Evolutionary conservation across 2,113 vertebrate species (phyloP).

Genomic region (Chunga burmeisteri): DNA sequence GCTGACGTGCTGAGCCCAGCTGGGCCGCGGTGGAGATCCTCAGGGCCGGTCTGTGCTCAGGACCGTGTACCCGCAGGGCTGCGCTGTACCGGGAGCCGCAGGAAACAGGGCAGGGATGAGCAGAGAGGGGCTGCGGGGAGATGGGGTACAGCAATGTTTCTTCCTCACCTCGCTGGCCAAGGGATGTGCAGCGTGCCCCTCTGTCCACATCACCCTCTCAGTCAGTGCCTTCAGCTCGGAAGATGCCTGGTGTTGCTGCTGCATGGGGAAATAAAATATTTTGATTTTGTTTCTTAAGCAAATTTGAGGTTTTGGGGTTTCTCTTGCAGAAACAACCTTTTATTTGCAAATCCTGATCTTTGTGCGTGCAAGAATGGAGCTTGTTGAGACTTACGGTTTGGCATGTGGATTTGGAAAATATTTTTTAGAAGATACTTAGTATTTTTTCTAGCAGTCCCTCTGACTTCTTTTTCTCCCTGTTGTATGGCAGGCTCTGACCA

Average conservation of each 20-base stretch:
- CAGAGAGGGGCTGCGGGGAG: neutral
- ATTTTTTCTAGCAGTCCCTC: neutral
- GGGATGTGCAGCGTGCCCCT: neutral
- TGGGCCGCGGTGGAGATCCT: neutral
- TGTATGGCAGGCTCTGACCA: neutral
- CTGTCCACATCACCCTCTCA: neutral
- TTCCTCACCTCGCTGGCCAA: fast-evolving
- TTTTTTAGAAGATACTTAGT: neutral
- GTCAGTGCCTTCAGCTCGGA: neutral
- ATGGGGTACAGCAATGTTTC: neutral
- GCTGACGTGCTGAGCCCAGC: fast-evolving
- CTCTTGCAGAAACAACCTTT: slow-evolving; percentile 47
- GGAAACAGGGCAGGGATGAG: neutral
- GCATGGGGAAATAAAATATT: slow-evolving; percentile 38
- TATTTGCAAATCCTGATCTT: neutral
- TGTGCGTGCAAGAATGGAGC: neutral
- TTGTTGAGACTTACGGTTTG: neutral
- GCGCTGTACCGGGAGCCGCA: neutral
- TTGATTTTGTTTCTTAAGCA: slow-evolving; percentile 56
- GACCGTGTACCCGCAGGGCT: too few species aligned
- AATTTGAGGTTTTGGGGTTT: slow-evolving; percentile 65
- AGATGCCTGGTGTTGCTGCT: neutral
- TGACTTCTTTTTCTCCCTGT: neutral
- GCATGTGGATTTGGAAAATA: neutral
- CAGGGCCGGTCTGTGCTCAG: neutral